Base-by-base conservation (phyloP, 1,140 invertebrate species). In the Zaprionus capensis region DNA sequence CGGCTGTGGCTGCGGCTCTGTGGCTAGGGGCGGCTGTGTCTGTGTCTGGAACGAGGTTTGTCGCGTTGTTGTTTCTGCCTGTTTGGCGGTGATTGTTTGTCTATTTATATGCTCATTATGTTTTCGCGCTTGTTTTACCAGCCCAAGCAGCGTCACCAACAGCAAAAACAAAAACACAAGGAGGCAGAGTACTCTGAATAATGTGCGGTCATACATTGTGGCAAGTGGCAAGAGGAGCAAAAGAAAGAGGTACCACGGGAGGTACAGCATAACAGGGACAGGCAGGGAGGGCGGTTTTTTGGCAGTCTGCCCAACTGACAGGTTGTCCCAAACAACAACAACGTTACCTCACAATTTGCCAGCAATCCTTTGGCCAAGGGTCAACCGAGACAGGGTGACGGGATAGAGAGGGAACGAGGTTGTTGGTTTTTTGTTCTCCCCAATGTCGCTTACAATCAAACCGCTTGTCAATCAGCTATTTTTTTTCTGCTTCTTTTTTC, bases 101-200 rank as follows among this genome's bases (percentile, higher is more conserved):
- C 81, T 85, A 84, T 85, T 81, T 78, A 85, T 85, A 85, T 81
- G 78, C 82, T 84, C 81, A 84, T 84, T 84, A 84, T 85, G 81
- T 84, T 84, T 84, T 84, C 82, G 82, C 82, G 82, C 81, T 81
- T 84, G 81, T 85, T 85, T 84, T 78, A 84, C 78, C 74, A 85
- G 69, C 56, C 66, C 49, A 77, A 74, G 57, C 66, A 67, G 63
- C 63, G 55, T 53, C 63, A 56, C 26, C 34, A 56, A 41, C 55
- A 44, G 36, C 31, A 58, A 24, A 36, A 68, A 31, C 31, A 58
- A 26, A 17, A 67, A 53, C 34, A 53, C 34, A 61, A 49, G 15
- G 41, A 44, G 24, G 55, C 17, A 11, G 28, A 56, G 49, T 22
- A 41, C 77, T 74, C 84, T 85, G 78, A 85, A 85, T 83, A 83